Evolutionary conservation across 2,888 invertebrate species (phyloP), one percentile per base, ranked within the genome.

Genomic region (Chorisops tibialis): DNA sequence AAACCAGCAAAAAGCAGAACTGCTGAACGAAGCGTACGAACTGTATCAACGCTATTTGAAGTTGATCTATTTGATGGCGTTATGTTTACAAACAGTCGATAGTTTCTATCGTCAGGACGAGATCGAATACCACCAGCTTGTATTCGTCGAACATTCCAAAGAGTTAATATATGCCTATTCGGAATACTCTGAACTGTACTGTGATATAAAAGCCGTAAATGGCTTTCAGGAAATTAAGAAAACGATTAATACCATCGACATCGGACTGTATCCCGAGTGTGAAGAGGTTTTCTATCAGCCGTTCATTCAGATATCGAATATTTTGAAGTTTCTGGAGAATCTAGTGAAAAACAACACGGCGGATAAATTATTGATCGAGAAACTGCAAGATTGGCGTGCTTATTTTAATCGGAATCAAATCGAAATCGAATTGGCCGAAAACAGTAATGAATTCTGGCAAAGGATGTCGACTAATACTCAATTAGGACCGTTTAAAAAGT

Each of bases 81-180:
- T 85, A 52, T 87, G 87, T 72, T 81, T 89, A 66, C 80, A 85
- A 65, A 86, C 87, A 14, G 79, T 89, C 68, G 84, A 87, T 79
- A 84, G 87, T 69, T 88, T 85, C 72, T 85, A 83, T 62, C 84
- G 86, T 67, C 84, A 84, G 67, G 83, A 85, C 70, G 83, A 83
- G 70, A 7, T 9, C 30, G 81, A 81, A 61, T 83, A 86, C 69
- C 83, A 83, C 73, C 86, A 88, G 78, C 82, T 89, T 71, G 79
- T 85, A 52, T 82, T 88, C 70, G 81, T 89, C 69, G 85, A 85
- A 72, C 83, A 85, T 77, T 81, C 85, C 72, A 86, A 88, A 70
- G 89, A 90, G 77, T 85, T 83, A 77, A 83, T 88, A 72, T 82
- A 83, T 72, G 81, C 87, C 65, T 89, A 87, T 74, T 86, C 83